Evolutionary conservation across 2,888 invertebrate genomes (phyloP).

Genomic region (Drosophila maculinotata): DNA sequence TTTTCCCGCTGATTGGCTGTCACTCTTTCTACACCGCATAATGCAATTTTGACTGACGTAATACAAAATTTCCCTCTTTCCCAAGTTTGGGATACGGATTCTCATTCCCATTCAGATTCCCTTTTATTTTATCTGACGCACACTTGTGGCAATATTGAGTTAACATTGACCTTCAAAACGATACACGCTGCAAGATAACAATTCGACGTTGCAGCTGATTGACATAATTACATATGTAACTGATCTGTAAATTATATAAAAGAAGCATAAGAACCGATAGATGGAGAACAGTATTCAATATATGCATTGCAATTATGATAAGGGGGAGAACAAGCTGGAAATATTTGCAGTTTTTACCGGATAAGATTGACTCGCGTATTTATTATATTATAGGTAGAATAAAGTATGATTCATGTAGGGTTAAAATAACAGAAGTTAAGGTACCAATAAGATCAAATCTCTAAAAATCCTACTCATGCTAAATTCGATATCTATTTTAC

Average conservation of each 20-base stretch:
- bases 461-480: background rate
- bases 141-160: slow-evolving; percentile 66
- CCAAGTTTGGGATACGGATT: background rate
- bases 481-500: slow-evolving; percentile 80
- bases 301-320: background rate
- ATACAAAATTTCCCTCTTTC: slow-evolving; percentile 3
- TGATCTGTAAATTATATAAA: background rate
- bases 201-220: slow-evolving; percentile 21
- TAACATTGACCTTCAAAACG: slow-evolving; percentile 55
- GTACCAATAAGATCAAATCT: too few species aligned
- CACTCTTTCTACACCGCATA: slow-evolving; percentile 11
- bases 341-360: background rate
- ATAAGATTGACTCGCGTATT: background rate
- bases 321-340: background rate
- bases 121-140: slow-evolving; percentile 35
- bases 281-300: background rate
- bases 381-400: background rate
- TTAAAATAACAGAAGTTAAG: too few species aligned
- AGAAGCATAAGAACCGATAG: background rate
- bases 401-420: too few species aligned
- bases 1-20: background rate
- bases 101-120: slow-evolving; percentile 9
- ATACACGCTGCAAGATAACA: slow-evolving; percentile 16
- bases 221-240: slow-evolving; percentile 1
- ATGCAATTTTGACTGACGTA: slow-evolving; percentile 55